Percentiles rank a stretch among this genome's conserved stretches.
Evolutionary conservation across 2,113 vertebrate genomes (phyloP).

Genomic region (Daboia siamensis): DNA sequence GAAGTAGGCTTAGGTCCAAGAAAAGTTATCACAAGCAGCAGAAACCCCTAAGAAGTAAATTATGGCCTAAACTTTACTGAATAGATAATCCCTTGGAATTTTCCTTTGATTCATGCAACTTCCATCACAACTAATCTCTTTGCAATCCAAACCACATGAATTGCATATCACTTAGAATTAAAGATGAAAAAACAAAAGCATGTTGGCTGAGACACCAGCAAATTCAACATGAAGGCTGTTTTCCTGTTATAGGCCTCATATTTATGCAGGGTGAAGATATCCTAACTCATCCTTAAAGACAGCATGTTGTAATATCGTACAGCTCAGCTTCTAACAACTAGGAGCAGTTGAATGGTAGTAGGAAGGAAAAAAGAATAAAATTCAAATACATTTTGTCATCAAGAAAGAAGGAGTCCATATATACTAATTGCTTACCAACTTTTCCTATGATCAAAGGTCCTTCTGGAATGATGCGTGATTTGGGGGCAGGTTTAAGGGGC

Average conservation of each 20-base stretch:
- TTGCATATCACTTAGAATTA: constrained; percentile 16
- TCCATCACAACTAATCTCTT: constrained; percentile 7
- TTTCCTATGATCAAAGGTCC: background rate
- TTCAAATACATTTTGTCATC: background rate
- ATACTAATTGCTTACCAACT: background rate
- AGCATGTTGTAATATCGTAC: background rate
- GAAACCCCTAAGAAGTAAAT: constrained; percentile 10
- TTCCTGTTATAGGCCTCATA: background rate
- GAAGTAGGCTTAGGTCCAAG: constrained; percentile 16
- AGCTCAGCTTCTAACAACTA: background rate
- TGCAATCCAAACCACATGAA: background rate
- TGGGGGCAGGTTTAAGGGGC: background rate
- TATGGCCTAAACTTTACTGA: constrained; percentile 11
- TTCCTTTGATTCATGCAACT: constrained; percentile 20
- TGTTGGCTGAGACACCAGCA: constrained; percentile 9
- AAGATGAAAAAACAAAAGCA: constrained; percentile 15
- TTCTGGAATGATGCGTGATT: background rate
- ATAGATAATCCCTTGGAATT: constrained; percentile 24
- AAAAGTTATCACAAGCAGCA: constrained; percentile 12
- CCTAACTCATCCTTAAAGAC: background rate
- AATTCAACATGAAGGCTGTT: background rate
- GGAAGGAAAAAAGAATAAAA: background rate
- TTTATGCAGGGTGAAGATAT: background rate
- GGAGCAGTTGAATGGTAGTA: background rate
- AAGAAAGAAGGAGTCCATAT: background rate